These are phyloP conservation scores for Phortica okadai DNA, from an alignment of 2,888 invertebrate species.

Conservation along the genomic window DNA sequence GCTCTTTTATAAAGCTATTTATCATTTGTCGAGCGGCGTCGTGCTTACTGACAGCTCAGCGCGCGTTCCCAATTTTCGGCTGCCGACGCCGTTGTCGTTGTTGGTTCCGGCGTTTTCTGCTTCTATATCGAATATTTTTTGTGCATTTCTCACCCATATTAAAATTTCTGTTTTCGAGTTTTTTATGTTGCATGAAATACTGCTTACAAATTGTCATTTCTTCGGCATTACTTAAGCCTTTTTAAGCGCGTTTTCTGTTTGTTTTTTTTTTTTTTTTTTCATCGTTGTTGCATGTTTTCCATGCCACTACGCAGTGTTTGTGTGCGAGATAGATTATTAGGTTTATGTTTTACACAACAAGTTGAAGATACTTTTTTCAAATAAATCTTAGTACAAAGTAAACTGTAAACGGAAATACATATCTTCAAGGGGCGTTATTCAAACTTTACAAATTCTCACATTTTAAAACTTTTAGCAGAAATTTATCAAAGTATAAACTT, in stretches of 20 bases:
- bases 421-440: neutral
- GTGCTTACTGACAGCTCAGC: slow-evolving; percentile 64
- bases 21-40: slow-evolving; percentile 60
- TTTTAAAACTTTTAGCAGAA: too few species aligned
- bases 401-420: neutral
- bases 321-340: neutral
- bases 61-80: slow-evolving; percentile 42
- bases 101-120: neutral
- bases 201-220: slow-evolving; percentile 5
- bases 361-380: neutral
- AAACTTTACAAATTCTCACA: too few species aligned
- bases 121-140: neutral
- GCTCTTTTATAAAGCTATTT: slow-evolving; percentile 73
- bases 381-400: neutral
- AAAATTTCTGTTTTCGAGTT: slow-evolving; percentile 6
- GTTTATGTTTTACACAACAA: neutral
- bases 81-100: neutral
- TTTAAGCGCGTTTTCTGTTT: slow-evolving; percentile 5
- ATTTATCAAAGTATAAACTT: too few species aligned
- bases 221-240: slow-evolving; percentile 7
- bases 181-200: slow-evolving; percentile 12
- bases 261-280: slow-evolving; percentile 21
- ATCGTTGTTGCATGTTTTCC: neutral
- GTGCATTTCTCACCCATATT: neutral
- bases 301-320: too few species aligned